A percentile compares a stretch with the other conserved stretches of the same genome.
These are phyloP conservation scores for Lanius ludovicianus DNA, from an alignment of 2,113 vertebrate species.

Conservation along the genomic window DNA sequence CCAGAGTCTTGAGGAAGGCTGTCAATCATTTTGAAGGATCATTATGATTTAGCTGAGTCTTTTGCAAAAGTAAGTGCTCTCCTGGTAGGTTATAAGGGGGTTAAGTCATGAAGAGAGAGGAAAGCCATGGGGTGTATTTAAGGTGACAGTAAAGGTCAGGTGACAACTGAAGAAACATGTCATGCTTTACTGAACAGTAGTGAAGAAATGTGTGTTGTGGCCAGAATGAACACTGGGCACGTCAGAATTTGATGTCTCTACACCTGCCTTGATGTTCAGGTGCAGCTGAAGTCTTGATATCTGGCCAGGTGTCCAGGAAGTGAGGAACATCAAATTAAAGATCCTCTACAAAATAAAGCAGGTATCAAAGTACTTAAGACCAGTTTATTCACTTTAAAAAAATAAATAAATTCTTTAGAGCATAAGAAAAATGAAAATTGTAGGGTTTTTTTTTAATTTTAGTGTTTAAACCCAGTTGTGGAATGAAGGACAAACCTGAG, in stretches of 20 bases:
- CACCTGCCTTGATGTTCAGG: neutral
- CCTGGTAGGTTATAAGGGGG: neutral
- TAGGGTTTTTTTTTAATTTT: neutral
- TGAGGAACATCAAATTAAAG: neutral
- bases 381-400: neutral
- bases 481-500: neutral
- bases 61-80: neutral
- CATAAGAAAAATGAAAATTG: neutral
- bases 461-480: neutral
- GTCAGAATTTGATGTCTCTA: neutral
- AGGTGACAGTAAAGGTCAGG: neutral
- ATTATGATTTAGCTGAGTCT: neutral
- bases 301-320: neutral
- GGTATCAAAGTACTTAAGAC: neutral
- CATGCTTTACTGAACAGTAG: neutral
- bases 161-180: neutral
- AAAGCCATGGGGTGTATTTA: neutral
- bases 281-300: neutral
- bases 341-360: neutral
- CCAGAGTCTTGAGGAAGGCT: neutral
- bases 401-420: neutral
- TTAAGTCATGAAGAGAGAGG: neutral
- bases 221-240: neutral
- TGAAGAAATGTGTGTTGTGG: neutral
- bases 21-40: neutral